Evolutionary conservation across 37 sponge, comb jelly and placozoan species (phyloP).

Genomic region (Eunapius fragilis): DNA sequence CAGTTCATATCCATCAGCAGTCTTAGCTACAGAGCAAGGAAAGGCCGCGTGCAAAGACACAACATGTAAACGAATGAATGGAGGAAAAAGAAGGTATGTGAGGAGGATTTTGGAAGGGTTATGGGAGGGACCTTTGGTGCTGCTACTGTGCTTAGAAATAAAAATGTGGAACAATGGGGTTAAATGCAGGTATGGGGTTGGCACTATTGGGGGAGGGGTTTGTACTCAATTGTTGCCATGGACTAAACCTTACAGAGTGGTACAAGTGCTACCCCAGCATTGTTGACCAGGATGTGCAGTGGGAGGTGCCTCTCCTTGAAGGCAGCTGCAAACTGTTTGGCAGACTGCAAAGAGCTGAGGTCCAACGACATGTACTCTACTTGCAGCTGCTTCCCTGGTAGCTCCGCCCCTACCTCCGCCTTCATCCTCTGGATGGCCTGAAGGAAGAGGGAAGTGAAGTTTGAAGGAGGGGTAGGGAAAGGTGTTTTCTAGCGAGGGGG

Average conservation of each 20-base stretch:
- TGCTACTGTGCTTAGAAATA: background rate
- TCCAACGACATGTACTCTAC: conserved; percentile 65
- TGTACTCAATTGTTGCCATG: background rate
- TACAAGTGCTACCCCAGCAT: conserved; percentile 55
- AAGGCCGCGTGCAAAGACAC: background rate
- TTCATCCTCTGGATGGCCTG: conserved; percentile 56
- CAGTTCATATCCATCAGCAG: background rate
- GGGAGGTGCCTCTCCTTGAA: conserved; percentile 47
- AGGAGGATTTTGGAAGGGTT: no score
- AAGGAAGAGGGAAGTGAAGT: no score
- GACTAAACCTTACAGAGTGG: background rate
- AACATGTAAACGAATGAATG: no score
- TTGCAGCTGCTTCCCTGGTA: conserved; percentile 32
- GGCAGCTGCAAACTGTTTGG: conserved; percentile 41
- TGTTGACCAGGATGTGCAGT: conserved; percentile 63
- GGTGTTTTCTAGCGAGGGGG: no score
- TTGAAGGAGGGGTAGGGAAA: no score
- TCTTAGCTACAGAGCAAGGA: background rate
- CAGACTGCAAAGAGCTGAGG: conserved; percentile 45
- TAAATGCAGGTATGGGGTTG: no score
- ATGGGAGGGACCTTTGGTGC: no score
- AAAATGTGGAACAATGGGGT: background rate
- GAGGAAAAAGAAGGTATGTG: background rate
- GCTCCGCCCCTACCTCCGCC: conserved; percentile 16
- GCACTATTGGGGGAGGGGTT: background rate